Conservation (phyloP, 2,113 vertebrate genomes). For the Cercocebus atys region DNA sequence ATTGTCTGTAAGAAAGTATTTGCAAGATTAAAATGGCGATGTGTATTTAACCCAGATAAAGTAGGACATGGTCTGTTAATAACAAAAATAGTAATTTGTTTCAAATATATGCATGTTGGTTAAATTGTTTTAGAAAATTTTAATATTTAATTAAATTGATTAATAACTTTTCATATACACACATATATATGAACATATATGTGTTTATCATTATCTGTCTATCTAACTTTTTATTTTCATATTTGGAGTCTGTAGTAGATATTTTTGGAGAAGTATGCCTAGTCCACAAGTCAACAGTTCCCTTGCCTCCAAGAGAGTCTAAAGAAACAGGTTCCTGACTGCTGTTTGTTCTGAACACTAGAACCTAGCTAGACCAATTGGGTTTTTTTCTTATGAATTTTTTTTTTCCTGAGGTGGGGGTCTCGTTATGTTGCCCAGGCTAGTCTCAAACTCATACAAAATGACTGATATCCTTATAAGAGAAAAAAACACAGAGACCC, state of each 20-base stretch:
- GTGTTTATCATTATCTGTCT: background rate
- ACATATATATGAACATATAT: background rate
- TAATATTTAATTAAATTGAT: background rate
- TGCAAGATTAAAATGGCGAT: background rate
- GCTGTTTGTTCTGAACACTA: background rate
- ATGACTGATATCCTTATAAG: background rate
- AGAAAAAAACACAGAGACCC: background rate
- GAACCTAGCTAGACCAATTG: background rate
- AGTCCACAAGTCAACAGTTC: background rate
- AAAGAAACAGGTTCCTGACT: background rate
- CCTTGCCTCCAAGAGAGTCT: background rate
- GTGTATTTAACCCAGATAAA: background rate
- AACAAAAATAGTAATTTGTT: background rate
- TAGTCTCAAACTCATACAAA: background rate
- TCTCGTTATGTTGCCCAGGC: too few species aligned
- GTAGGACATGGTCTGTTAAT: background rate
- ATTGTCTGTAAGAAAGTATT: background rate
- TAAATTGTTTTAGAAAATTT: background rate
- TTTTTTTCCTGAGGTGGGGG: too few species aligned
- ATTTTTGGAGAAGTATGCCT: background rate
- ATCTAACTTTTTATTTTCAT: background rate
- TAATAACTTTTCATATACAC: background rate
- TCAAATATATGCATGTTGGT: background rate
- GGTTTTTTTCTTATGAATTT: background rate
- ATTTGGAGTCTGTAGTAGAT: background rate